Conservation (phyloP, 2,113 vertebrate genomes). For the Pelodiscus sinensis region DNA sequence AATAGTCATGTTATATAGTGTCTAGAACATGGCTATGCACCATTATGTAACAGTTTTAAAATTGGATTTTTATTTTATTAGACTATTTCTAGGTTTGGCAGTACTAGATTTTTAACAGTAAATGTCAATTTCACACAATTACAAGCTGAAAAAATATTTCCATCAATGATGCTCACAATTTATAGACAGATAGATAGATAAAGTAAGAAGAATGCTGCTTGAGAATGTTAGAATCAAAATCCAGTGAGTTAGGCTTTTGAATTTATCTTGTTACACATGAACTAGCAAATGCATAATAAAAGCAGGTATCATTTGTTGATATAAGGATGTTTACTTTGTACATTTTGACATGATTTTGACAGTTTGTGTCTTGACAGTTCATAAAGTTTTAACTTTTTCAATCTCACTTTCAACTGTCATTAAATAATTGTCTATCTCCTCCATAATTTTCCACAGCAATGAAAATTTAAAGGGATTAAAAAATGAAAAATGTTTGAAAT, state of each 20-base stretch:
- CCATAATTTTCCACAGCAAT: background rate
- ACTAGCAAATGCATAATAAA: background rate
- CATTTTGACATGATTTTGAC: background rate
- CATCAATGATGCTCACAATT: background rate
- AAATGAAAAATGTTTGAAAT: background rate
- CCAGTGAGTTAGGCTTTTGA: background rate
- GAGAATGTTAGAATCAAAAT: background rate
- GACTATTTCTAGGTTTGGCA: background rate
- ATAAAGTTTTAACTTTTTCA: background rate
- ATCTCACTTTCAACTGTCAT: background rate
- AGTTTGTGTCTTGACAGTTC: background rate
- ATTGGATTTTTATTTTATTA: background rate
- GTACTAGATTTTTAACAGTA: background rate
- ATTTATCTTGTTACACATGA: background rate
- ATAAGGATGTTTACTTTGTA: background rate
- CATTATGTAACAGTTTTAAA: rapidly evolving
- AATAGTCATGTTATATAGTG: background rate
- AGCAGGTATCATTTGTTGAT: background rate
- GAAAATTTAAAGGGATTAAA: background rate
- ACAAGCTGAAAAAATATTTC: background rate
- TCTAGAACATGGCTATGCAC: background rate
- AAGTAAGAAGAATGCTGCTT: too few species aligned
- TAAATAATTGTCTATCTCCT: background rate
- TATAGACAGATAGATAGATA: background rate
- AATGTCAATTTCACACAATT: background rate